These are phyloP conservation scores for Argyresthia goedartella DNA, from an alignment of 2,888 invertebrate species.

Conservation along the genomic window DNA sequence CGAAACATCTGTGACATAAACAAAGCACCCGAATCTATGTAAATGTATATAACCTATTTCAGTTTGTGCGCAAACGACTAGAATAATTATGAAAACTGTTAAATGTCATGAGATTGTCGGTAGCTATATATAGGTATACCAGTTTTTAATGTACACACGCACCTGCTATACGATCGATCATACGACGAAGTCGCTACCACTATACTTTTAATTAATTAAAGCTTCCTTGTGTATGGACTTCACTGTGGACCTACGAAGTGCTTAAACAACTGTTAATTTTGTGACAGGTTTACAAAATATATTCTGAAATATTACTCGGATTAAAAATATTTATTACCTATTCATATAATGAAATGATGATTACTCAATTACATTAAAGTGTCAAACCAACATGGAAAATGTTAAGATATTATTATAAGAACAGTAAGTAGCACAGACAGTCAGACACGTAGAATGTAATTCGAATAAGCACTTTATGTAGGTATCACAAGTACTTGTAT, in stretches of 20 bases:
- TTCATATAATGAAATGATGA: not conserved
- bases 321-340: not conserved
- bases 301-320: not conserved
- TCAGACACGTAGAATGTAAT: too few species aligned
- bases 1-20: slow-evolving; percentile 40
- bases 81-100: slow-evolving; percentile 48
- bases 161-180: not conserved
- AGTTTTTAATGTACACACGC: not conserved
- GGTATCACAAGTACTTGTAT: too few species aligned
- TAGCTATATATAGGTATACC: not conserved
- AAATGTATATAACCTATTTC: slow-evolving; percentile 24
- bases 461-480: too few species aligned
- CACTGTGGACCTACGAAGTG: slow-evolving; percentile 10
- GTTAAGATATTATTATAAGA: too few species aligned
- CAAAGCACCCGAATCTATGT: slow-evolving; percentile 39
- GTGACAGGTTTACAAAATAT: too few species aligned
- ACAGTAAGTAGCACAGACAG: too few species aligned
- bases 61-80: slow-evolving; percentile 66
- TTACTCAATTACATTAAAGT: too few species aligned
- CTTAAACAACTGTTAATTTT: slow-evolving; percentile 4
- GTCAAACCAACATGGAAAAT: too few species aligned
- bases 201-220: slow-evolving; percentile 39
- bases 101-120: slow-evolving; percentile 41
- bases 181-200: slow-evolving; percentile 8
- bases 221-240: slow-evolving; percentile 21